phyloP scores from a whole-genome alignment of 2,888 invertebrate species.

The Erpobdella octoculata region DNA sequence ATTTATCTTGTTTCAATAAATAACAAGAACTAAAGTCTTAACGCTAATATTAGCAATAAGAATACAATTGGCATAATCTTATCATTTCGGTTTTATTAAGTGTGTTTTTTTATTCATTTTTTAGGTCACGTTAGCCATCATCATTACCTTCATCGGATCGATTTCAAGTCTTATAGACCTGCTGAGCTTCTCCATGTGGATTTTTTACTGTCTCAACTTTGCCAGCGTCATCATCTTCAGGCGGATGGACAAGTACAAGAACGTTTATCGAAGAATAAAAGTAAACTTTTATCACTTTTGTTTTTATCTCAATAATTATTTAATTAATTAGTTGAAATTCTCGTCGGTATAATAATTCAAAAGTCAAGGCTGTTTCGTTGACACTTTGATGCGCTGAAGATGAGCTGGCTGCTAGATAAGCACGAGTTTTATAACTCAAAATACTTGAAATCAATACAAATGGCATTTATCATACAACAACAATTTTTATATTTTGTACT shows the following conservation, averaged over 20 bases:
- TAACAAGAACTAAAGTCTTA: not conserved
- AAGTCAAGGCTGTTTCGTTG: not conserved
- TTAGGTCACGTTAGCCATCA: slow-evolving; percentile 49
- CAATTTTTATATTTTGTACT: no score
- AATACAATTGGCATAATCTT: not conserved
- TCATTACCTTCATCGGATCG: slow-evolving; percentile 86
- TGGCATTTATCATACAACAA: no score
- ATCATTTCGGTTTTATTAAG: not conserved
- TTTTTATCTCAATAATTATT: no score
- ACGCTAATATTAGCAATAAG: not conserved
- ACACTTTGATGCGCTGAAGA: not conserved
- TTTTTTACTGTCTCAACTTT: slow-evolving; percentile 92
- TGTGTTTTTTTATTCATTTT: not conserved
- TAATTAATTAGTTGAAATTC: no score
- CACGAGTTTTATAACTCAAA: not conserved
- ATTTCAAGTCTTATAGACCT: slow-evolving; percentile 90
- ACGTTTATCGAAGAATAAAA: slow-evolving; percentile 7
- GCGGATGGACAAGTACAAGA: slow-evolving; percentile 56
- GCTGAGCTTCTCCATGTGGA: slow-evolving; percentile 96
- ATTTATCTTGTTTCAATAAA: not conserved
- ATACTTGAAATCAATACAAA: not conserved
- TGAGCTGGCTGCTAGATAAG: not conserved
- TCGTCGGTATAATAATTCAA: no score
- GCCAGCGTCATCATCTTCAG: slow-evolving; percentile 83
- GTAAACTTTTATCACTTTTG: not conserved